Base-by-base conservation (phyloP, 2,113 vertebrate species). In the Eubucco bourcierii region DNA sequence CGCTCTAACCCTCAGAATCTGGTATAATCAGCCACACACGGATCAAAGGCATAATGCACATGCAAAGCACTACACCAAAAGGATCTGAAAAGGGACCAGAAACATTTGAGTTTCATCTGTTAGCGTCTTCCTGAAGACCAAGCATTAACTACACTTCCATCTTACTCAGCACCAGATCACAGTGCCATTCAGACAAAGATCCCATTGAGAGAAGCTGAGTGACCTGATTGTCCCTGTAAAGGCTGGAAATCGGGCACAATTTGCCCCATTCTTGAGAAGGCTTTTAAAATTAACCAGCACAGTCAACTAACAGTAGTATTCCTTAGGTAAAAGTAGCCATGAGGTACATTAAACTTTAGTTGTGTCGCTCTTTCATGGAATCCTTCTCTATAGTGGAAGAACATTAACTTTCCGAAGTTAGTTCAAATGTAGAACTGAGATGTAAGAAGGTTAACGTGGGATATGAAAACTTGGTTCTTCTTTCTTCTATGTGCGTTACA, bases 41-140 rank as follows among this genome's bases (percentile, higher is more conserved):
- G 77, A 94, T 94, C 95, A 95, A 95, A 87, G 84, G 72, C 73
- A 74, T 61, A 60, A 85, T 92, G 74, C 91, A 91, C 82, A 79
- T 28, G 76, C 72, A 68, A 60, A 90, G 46, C 66, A 79, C 61
- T 70, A 68, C 27, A 73, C 53, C 58, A 44, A 74, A 66, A 87
- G 55, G 80, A 83, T 75, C 79, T 83, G 65, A 86, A 92, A 93
- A 76, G 53, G 77, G 59, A 81, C 70, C 55, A 92, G 76, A 90
- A 96, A 88, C 85, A 85, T 81, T 86, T 80, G 76, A 86, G 58
- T 88, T 90, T 85, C 66, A 90, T 90, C 87, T 95, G 70, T 94
- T 93, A 95, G 41, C 65, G 46, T 52, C 39, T 76, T 94, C 82
- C 73, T 66, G 70, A 90, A 90, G 66, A 78, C 39, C 44, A 64